Conservation (phyloP, 2,797 vertebrate genomes). For the Falco naumanni region DNA sequence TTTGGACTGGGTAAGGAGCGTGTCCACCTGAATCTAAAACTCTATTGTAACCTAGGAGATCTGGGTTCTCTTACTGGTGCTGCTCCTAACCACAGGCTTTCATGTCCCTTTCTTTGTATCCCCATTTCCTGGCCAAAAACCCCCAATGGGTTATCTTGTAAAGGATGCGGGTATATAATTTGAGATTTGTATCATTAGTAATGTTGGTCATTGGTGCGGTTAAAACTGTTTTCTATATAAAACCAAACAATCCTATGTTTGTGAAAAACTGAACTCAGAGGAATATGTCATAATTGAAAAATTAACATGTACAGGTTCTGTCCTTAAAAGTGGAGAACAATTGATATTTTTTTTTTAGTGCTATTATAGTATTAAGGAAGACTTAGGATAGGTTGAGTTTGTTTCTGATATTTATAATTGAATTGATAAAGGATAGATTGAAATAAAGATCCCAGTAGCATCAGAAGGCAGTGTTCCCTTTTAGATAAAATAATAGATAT, state of each 20-base stretch:
- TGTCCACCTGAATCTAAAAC: not conserved
- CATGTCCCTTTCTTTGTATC: not conserved
- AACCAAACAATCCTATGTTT: not conserved
- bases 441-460: not conserved
- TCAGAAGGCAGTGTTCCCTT: not conserved
- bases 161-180: not conserved
- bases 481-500: not conserved
- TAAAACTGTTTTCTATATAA: not conserved
- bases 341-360: not conserved
- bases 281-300: slow-evolving; percentile 5
- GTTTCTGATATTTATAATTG: slow-evolving; percentile 21
- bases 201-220: not conserved
- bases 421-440: not conserved
- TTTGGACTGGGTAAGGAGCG: fast-evolving
- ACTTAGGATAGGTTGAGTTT: not conserved
- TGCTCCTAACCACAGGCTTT: not conserved
- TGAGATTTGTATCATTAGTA: not conserved
- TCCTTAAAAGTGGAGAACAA: not conserved
- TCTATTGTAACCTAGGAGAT: not conserved
- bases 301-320: not conserved
- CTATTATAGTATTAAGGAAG: slow-evolving; percentile 7
- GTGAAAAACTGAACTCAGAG: not conserved
- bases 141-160: not conserved
- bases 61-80: not conserved
- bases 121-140: not conserved